Evolutionary conservation across 2,113 vertebrate genomes (phyloP).

Genomic region (Orycteropus afer): DNA sequence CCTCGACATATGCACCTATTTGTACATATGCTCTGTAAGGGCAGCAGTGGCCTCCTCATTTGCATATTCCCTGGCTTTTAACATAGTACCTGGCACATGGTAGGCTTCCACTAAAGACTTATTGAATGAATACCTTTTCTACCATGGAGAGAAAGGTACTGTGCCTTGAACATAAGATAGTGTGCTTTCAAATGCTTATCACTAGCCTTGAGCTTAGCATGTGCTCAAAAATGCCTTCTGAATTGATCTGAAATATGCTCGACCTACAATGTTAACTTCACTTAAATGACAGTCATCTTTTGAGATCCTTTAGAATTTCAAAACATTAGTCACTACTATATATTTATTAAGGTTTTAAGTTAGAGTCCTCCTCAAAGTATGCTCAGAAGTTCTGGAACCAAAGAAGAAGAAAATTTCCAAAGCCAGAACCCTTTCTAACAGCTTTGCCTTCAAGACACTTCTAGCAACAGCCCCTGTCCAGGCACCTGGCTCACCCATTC

Average conservation of each 20-base stretch:
- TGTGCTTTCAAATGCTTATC: neutral
- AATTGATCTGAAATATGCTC: neutral
- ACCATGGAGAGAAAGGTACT: neutral
- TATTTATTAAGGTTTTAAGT: neutral
- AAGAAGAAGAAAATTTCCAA: constrained; percentile 54
- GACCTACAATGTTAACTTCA: neutral
- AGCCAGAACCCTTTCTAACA: constrained; percentile 22
- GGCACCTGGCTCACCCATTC: neutral
- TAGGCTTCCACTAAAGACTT: neutral
- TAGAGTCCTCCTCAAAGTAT: neutral
- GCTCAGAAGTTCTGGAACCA: constrained; percentile 40
- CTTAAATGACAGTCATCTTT: constrained; percentile 10
- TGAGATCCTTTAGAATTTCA: neutral
- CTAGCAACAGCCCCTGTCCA: neutral
- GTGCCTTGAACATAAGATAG: neutral
- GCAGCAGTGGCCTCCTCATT: neutral
- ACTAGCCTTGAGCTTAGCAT: neutral
- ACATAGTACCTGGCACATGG: neutral
- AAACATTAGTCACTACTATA: neutral
- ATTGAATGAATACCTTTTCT: neutral
- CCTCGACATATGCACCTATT: neutral
- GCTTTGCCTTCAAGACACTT: neutral
- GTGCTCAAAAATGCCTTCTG: constrained; percentile 10
- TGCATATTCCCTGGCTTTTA: constrained; percentile 7
- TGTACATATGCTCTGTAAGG: neutral